Evolutionary conservation across 2,113 vertebrate genomes (phyloP), one percentile per base, ranked within the genome.

Genomic region (Forbesichthys agassizii): DNA sequence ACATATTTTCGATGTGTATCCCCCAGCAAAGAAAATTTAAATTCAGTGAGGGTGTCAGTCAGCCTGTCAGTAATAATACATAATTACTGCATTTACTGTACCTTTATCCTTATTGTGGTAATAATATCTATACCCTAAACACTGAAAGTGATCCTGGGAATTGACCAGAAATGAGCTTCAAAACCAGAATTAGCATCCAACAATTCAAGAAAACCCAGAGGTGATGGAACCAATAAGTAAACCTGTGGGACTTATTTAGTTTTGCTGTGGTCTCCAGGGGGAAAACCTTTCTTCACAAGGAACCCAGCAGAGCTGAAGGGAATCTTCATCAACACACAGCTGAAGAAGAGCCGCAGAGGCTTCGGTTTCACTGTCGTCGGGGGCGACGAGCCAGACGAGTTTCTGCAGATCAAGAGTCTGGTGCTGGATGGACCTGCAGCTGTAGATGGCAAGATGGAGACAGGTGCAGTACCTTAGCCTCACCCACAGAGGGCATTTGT

Each of bases 401-500:
- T 99, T 83, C 93, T 99, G 0, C 98, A 99, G 87, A 99, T 99
- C 88, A 99, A 99, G 89, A 99, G 98, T 89, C 92, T 99, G 79
- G 97, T 99, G 79, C 91, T 99, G 13, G 98, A 99, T 0, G 98
- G 98, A 9, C 98, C 98, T 0, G 98, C 98, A 0, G 98, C 98
- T 0, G 64, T 97, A 80, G 97, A 99, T 58, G 96, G 96, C 88
- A 99, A 99, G 89, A 99, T 99, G 96, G 97, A 99, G 86, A 99
- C 98, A 91, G 98, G 98, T 99, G 94, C 74, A 83, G 77, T 88
- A 83, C 83, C 74, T 0, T 0, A 11, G 27, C 48, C 7, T 14
- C 1, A 33, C 67, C 80, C 61, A 74, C 71, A 86, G 86, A 60
- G 75, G 85, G 77, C 86, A 79, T 70, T 85, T 66, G 77, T 79